These are phyloP conservation scores for Polypterus bichir DNA, from an alignment of 2,113 vertebrate genomes.

Conservation along the genomic window DNA sequence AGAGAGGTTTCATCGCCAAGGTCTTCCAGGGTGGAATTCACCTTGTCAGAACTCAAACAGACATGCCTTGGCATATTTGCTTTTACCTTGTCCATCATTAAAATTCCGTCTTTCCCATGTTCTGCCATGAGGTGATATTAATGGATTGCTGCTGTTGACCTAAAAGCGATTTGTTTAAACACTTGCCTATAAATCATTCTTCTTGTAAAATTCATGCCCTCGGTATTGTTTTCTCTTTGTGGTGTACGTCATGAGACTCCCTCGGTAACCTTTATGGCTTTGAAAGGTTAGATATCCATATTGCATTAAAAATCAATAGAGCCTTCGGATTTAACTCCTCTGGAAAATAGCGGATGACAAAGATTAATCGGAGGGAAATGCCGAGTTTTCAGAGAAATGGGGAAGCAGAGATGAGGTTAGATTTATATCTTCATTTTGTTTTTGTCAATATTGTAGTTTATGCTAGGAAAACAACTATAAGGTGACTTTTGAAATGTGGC, in stretches of 20 bases:
- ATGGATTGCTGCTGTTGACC: neutral
- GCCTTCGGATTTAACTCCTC: constrained; percentile 1
- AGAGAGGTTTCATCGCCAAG: too few relatives aligned
- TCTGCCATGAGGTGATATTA: too few relatives aligned
- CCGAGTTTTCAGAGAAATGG: neutral
- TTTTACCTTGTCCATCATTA: too few relatives aligned
- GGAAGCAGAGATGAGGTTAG: neutral
- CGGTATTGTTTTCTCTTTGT: neutral
- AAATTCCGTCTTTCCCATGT: too few relatives aligned
- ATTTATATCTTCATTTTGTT: constrained; percentile 1
- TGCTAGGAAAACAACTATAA: neutral
- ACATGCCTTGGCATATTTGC: too few relatives aligned
- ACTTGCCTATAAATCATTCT: neutral
- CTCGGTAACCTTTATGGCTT: neutral
- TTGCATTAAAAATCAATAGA: constrained; percentile 3
- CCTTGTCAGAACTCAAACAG: too few relatives aligned
- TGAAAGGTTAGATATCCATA: constrained; percentile 6
- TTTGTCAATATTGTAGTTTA: neutral
- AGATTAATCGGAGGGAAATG: neutral
- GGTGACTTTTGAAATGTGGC: neutral
- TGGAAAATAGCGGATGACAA: neutral
- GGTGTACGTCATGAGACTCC: neutral
- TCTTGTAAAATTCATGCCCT: neutral
- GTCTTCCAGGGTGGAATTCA: too few relatives aligned
- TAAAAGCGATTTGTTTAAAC: neutral